These are phyloP conservation scores for Trichogramma dendrolimi DNA, from an alignment of 2,888 invertebrate species.

Conservation along the genomic window DNA sequence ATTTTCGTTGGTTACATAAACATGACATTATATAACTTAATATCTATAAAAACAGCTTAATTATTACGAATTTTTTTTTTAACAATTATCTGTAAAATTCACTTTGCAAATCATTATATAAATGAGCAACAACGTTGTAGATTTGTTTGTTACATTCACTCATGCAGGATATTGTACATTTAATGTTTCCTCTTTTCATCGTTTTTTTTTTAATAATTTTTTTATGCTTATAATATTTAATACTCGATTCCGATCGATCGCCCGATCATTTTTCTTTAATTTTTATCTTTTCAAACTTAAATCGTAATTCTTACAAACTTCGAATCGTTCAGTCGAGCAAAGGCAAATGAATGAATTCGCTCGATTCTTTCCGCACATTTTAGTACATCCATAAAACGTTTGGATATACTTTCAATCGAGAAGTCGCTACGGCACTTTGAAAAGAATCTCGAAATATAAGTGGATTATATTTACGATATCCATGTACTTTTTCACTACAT, in stretches of 20 bases:
- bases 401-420: background rate
- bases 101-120: conserved; percentile 13
- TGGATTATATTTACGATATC: too few species aligned
- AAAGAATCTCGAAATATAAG: too few species aligned
- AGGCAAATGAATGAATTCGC: too few species aligned
- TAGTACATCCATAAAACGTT: conserved; percentile 1
- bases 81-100: conserved; percentile 1
- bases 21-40: conserved; percentile 11
- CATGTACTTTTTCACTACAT: too few species aligned
- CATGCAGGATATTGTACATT: conserved; percentile 23
- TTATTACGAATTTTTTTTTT: conserved; percentile 9
- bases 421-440: too few species aligned
- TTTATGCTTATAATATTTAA: conserved; percentile 11
- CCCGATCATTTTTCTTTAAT: conserved; percentile 1
- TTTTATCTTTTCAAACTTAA: conserved; percentile 22
- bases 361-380: too few species aligned
- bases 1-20: conserved; percentile 20
- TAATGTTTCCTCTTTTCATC: conserved; percentile 2
- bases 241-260: conserved; percentile 17
- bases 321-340: conserved; percentile 9
- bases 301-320: conserved; percentile 29
- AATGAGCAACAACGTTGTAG: conserved; percentile 21
- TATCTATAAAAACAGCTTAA: conserved; percentile 2
- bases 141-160: conserved; percentile 20
- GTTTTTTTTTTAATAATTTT: conserved; percentile 3